Evolutionary conservation across 2,888 invertebrate species (phyloP).

Genomic region (Cataglyphis rosenhaueri): DNA sequence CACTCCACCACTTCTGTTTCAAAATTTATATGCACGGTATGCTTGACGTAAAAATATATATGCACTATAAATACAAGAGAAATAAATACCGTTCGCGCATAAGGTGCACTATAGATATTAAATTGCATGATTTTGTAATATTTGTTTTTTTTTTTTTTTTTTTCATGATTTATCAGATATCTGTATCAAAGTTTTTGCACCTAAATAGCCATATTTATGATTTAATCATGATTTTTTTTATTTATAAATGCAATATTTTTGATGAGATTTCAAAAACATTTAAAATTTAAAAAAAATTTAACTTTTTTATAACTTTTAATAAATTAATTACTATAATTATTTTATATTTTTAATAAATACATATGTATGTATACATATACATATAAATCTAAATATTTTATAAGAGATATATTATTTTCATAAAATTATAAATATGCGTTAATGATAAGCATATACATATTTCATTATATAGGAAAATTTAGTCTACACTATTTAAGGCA

Average conservation of each 20-base stretch:
- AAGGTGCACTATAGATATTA: conserved; percentile 15
- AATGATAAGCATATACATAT: not conserved
- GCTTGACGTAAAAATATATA: conserved; percentile 35
- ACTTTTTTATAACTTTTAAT: not conserved
- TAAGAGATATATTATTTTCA: not conserved
- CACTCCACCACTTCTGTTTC: conserved; percentile 29
- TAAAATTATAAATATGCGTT: not conserved
- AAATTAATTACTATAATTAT: not conserved
- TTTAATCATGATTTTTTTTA: not conserved
- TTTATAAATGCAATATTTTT: not conserved
- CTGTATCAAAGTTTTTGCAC: not conserved
- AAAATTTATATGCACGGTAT: conserved; percentile 42
- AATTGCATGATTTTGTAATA: conserved; percentile 11
- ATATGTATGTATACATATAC: not conserved
- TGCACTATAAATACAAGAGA: conserved; percentile 28
- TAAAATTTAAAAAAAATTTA: not conserved
- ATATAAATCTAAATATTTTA: not conserved
- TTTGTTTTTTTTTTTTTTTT: not conserved
- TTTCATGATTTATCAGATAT: not conserved
- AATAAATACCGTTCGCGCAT: not conserved
- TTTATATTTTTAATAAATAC: not conserved
- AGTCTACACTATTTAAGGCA: not conserved
- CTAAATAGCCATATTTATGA: not conserved
- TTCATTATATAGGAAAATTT: not conserved
- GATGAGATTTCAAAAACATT: not conserved